These are phyloP conservation scores for Trichosurus vulpecula DNA, from an alignment of 2,797 vertebrate genomes.

Conservation along the genomic window DNA sequence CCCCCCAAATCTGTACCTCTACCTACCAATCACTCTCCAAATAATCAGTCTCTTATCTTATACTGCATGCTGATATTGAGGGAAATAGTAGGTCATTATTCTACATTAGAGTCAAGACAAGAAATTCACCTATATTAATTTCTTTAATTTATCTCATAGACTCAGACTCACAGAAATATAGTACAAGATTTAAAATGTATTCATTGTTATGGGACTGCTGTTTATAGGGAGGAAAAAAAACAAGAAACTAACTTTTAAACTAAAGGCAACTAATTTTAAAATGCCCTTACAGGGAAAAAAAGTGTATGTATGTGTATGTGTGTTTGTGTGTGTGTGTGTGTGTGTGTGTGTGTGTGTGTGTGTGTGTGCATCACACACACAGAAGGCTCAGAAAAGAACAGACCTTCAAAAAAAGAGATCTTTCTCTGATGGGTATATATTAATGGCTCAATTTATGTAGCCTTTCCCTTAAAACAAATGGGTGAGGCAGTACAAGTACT, in stretches of 20 bases:
- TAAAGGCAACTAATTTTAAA: not conserved
- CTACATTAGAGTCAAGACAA: not conserved
- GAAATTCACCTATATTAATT: not conserved
- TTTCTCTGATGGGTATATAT: too few relatives aligned
- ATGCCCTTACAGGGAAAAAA: not conserved
- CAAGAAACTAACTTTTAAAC: not conserved
- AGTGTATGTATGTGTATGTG: too few relatives aligned
- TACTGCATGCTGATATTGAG: not conserved
- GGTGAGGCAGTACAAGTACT: not conserved
- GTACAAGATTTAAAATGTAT: not conserved
- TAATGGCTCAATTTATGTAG: not conserved
- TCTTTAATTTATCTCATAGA: not conserved
- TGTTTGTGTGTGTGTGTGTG: too few relatives aligned
- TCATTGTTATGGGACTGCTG: not conserved
- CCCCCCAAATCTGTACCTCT: not conserved
- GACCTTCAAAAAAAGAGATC: too few relatives aligned
- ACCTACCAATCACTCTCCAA: not conserved
- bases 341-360: too few relatives aligned
- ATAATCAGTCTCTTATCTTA: not conserved
- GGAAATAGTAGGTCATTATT: too few relatives aligned
- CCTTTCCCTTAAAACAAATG: not conserved
- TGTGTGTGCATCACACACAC: too few relatives aligned
- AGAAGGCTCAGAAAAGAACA: not conserved
- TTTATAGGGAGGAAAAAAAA: not conserved
- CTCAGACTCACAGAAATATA: not conserved